Evolutionary conservation across 2,888 invertebrate genomes (phyloP), one percentile per base, ranked within the genome.

Genomic region (Steinernema hermaphroditum): DNA sequence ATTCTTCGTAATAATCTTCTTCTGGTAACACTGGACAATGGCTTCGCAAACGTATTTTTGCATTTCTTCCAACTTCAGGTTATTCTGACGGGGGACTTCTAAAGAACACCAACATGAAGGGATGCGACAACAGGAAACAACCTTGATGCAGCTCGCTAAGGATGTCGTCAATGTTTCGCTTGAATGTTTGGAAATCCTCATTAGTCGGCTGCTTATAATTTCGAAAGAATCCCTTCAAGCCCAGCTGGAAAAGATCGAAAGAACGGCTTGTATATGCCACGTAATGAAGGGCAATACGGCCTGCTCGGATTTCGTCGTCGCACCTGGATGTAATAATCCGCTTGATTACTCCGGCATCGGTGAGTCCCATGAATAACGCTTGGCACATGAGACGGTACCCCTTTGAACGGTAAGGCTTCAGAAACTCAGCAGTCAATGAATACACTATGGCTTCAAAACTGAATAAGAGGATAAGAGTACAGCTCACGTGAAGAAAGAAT

Each of bases 351-450:
- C 2, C 2, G 4, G 54, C 22, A 14, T 27, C 27, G 54, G 19
- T 6, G 9, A 19, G 14, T 22, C 54, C 54, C 27, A 22, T 9
- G 54, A 54, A 22, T 6, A 54, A 22, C 22, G 24, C 54, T 54
- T 54, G 54, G 27, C 54, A 54, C 24, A 54, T 12, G 27, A 54
- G 54, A 8, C 54, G 54, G 27, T 54, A 54, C 6, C 54, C 54
- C 6, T 22, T 54, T 4, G 24, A 22, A 8, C 19, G 54, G 27
- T 22, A 27, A 22, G 54, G 54, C 27, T 54, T 22, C 8, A 54
- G 54, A 16, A 22, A 24, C 1, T 14, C 8, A 22, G 6, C 24
- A 8, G 6, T 22, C 12, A 54, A 27, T 12, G n/a, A 2, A 16
- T 24, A 54, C 6, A 49, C 12, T 6, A 49, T 49, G 12, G 19